Evolutionary conservation across 2,113 vertebrate species (phyloP).

Genomic region (Hyla sarda): DNA sequence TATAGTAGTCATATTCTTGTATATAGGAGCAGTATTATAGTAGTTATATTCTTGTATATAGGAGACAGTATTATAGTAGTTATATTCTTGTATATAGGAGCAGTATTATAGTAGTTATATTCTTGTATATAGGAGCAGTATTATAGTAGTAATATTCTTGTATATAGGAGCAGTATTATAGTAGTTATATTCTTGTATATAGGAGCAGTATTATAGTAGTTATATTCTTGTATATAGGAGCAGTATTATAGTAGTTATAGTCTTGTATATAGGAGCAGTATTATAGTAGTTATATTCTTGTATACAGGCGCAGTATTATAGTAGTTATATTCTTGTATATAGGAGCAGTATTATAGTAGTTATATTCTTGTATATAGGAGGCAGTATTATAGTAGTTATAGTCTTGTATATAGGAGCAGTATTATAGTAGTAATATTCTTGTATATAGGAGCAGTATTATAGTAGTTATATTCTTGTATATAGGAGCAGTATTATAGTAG

Average conservation of each 20-base stretch:
- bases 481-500: not conserved
- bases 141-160: not conserved
- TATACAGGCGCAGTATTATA: too few relatives aligned
- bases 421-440: conserved; percentile 7
- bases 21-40: not conserved
- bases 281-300: too few relatives aligned
- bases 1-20: too few relatives aligned
- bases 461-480: conserved; percentile 8
- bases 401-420: too few relatives aligned
- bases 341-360: not conserved
- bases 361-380: not conserved
- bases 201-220: not conserved
- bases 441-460: not conserved
- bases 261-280: too few relatives aligned
- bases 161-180: too few relatives aligned
- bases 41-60: conserved; percentile 31
- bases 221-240: too few relatives aligned
- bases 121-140: not conserved
- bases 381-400: too few relatives aligned
- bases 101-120: too few relatives aligned
- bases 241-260: too few relatives aligned
- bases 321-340: too few relatives aligned
- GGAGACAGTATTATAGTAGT: not conserved
- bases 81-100: not conserved
- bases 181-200: not conserved